Conservation (phyloP, 2,113 vertebrate species). For the Suricata suricatta region DNA sequence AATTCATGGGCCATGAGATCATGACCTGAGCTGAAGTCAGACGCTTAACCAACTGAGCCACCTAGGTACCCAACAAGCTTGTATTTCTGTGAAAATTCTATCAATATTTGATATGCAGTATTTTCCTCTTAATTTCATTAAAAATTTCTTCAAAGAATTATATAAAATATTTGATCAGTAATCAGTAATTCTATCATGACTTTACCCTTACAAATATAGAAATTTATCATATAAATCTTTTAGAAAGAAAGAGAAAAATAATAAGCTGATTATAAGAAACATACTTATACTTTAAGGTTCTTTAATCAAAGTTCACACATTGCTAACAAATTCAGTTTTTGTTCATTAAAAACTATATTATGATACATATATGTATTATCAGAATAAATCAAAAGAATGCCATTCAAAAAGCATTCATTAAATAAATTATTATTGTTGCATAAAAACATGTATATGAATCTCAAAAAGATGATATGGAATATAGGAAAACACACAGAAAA, state of each 20-base stretch:
- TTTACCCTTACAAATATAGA: background rate
- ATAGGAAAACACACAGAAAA: background rate
- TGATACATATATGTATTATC: background rate
- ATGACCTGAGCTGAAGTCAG: too few relatives aligned
- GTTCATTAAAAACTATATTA: background rate
- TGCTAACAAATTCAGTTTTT: background rate
- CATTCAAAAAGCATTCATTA: background rate
- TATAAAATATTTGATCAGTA: background rate
- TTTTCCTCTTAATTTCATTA: background rate
- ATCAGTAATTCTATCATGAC: background rate
- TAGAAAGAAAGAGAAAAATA: background rate
- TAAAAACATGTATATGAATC: background rate
- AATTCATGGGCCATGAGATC: too few relatives aligned
- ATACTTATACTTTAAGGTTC: background rate
- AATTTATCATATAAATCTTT: background rate
- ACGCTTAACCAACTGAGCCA: too few relatives aligned
- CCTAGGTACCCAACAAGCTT: background rate
- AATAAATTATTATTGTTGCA: background rate
- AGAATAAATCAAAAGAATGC: background rate
- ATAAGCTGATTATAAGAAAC: background rate
- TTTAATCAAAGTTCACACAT: background rate
- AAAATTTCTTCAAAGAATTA: background rate
- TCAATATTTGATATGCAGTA: background rate
- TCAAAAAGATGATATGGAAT: background rate
- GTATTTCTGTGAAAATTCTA: background rate